A percentile compares a stretch with the other conserved stretches of the same genome.
phyloP scores from a whole-genome alignment of 2,113 vertebrate genomes.

The Hoplias malabaricus region DNA sequence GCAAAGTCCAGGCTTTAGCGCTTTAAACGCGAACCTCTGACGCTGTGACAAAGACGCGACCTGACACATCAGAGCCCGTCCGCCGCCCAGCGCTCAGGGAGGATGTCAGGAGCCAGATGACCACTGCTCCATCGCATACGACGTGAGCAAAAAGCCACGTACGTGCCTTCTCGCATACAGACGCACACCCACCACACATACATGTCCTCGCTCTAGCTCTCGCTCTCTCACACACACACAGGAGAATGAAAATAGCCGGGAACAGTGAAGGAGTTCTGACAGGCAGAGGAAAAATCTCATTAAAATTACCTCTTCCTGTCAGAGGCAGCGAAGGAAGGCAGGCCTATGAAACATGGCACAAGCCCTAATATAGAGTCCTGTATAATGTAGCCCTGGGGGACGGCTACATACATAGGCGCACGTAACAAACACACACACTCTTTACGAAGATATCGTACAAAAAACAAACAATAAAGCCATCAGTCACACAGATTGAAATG shows the following conservation, averaged over 20 bases:
- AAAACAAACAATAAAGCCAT: background rate
- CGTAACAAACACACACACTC: background rate
- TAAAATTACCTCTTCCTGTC: conserved; percentile 41
- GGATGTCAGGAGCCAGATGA: conserved; percentile 51
- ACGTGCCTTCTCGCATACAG: background rate
- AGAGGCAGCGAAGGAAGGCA: conserved; percentile 13
- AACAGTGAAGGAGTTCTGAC: conserved; percentile 5
- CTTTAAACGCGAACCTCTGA: conserved; percentile 30
- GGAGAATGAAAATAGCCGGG: background rate
- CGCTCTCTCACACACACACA: background rate
- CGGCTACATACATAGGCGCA: background rate
- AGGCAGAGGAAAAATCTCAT: conserved; percentile 24
- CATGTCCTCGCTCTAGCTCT: background rate
- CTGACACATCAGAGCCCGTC: conserved; percentile 43
- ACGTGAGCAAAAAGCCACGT: background rate
- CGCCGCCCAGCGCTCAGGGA: conserved; percentile 25
- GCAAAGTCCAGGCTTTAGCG: background rate
- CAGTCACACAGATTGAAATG: background rate
- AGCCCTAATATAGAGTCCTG: conserved; percentile 1
- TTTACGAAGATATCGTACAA: conserved; percentile 13
- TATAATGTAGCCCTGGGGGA: conserved; percentile 30
- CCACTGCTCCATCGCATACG: background rate
- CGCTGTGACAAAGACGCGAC: conserved; percentile 34
- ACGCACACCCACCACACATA: background rate
- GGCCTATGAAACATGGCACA: conserved; percentile 24